Conservation (phyloP, 2,113 vertebrate genomes). For the Synchiropus splendidus region DNA sequence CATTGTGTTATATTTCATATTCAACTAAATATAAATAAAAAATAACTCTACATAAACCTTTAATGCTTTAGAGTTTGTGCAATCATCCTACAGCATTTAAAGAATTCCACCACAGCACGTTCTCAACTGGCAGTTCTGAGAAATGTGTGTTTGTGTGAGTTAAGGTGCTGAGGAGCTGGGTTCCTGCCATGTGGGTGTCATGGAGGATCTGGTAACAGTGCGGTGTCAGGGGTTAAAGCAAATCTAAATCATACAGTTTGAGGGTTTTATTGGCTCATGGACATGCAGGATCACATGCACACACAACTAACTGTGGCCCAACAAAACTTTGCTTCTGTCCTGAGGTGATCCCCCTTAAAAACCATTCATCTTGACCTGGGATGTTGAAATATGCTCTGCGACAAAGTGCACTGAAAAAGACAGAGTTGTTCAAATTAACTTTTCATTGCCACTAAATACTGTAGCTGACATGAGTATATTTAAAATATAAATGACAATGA, state of each 20-base stretch:
- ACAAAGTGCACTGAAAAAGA: neutral
- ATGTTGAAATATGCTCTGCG: too few relatives aligned
- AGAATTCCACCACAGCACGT: neutral
- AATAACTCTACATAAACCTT: neutral
- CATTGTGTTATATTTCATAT: too few relatives aligned
- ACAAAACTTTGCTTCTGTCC: neutral
- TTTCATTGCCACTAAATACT: too few relatives aligned
- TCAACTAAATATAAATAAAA: neutral
- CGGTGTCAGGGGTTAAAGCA: constrained; percentile 25
- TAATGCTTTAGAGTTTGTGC: constrained; percentile 16
- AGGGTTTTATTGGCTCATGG: constrained; percentile 5
- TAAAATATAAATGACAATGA: too few relatives aligned
- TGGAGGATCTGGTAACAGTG: constrained; percentile 38
- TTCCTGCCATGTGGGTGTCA: constrained; percentile 8
- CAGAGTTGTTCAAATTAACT: too few relatives aligned
- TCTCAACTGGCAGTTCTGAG: neutral
- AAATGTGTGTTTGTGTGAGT: neutral
- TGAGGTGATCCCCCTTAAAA: neutral
- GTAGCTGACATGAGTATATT: too few relatives aligned
- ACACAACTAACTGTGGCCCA: neutral
- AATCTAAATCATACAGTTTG: constrained; percentile 34
- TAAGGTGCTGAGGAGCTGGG: constrained; percentile 26
- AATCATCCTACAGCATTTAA: neutral
- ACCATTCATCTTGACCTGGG: too few relatives aligned
- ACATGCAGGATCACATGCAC: neutral